Evolutionary conservation across 1,140 invertebrate genomes (phyloP).

Genomic region (Drosophila kohkoa): DNA sequence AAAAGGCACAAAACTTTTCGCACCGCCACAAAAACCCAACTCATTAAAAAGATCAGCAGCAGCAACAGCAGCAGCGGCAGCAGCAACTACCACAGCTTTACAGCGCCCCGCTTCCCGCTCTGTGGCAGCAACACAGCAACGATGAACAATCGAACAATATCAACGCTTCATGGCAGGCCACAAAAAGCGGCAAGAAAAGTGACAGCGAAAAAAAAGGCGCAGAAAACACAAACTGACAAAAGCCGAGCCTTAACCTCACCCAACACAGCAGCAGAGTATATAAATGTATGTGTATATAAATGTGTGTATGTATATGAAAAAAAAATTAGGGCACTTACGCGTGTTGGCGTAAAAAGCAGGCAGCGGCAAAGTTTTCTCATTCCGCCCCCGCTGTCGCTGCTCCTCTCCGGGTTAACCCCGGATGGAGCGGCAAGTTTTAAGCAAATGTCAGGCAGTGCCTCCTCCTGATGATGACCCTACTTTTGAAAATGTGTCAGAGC

Average conservation of each 20-base stretch:
- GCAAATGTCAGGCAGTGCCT: conserved; percentile 69
- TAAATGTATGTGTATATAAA: not conserved
- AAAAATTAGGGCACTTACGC: conserved; percentile 80
- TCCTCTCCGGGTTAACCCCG: not conserved
- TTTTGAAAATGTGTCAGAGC: conserved; percentile 81
- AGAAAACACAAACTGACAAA: conserved; percentile 30
- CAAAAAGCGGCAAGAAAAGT: conserved; percentile 34
- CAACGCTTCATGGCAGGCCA: conserved; percentile 63
- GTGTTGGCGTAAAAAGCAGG: conserved; percentile 68
- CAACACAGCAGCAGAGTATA: conserved; percentile 1
- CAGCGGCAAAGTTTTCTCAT: conserved; percentile 67
- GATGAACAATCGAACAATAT: conserved; percentile 78
- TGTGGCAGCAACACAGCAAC: not conserved
- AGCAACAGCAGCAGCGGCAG: conserved; percentile 25
- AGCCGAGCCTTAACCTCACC: conserved; percentile 24
- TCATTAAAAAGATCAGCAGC: conserved; percentile 79
- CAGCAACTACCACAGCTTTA: conserved; percentile 10
- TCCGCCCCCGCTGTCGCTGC: not conserved
- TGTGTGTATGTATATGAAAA: conserved; percentile 12
- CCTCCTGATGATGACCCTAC: conserved; percentile 76
- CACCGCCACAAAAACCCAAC: conserved; percentile 71
- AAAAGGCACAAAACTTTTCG: conserved; percentile 72
- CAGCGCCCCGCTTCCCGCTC: not conserved
- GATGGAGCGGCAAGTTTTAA: conserved; percentile 65
- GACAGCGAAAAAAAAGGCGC: not conserved